Base-by-base conservation (phyloP, 2,113 vertebrate genomes). In the Todiramphus saurophagus region DNA sequence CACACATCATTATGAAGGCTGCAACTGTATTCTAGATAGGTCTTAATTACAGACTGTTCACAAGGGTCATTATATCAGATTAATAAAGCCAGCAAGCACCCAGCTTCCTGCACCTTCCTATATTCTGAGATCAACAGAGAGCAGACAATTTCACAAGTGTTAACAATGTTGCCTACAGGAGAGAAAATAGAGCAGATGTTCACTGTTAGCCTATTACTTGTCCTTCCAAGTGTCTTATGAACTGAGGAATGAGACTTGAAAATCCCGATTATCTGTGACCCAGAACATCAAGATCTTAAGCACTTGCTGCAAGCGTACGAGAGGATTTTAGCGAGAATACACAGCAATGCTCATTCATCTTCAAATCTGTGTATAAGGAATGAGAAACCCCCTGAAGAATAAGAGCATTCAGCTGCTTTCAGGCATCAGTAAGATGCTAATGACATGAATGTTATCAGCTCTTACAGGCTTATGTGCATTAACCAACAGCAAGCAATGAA, bases 31-130 rank as follows among this genome's bases (percentile, higher is more conserved):
- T 39, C 77, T 60, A 59, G 46, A 33, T 24, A 41, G 23, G 72
- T 35, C 66, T 68, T 92, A 81, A 94, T 91, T 86, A 95, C 69
- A 92, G 80, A 66, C 58, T 86, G 83, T 66, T 88, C 44, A 20
- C 13, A 69, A n/a, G 39, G 67, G 41, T 81, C 63, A 88, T 77
- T 79, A 82, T 4, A 66, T 11, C 55, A 78, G 82, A 67, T 74
- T 70, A 85, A 74, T 58, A 77, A 58, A 70, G 10, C 21, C 37
- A 81, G 27, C 21, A 18, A 62, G 48, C 70, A 82, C 60, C 28
- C 50, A 41, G 44, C 44, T 44, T 86, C 80, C n/a, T 67, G 20
- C 37, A 50, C 50, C 46, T 46, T 87, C 85, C 44, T 18, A 43
- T 11, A 48, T 13, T 37, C 56, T 2, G 16, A 37, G 20, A 83